A percentile compares a stretch with the other conserved stretches of the same genome.
Conservation (phyloP, 2,113 vertebrate genomes). For the Halichoeres trimaculatus region DNA sequence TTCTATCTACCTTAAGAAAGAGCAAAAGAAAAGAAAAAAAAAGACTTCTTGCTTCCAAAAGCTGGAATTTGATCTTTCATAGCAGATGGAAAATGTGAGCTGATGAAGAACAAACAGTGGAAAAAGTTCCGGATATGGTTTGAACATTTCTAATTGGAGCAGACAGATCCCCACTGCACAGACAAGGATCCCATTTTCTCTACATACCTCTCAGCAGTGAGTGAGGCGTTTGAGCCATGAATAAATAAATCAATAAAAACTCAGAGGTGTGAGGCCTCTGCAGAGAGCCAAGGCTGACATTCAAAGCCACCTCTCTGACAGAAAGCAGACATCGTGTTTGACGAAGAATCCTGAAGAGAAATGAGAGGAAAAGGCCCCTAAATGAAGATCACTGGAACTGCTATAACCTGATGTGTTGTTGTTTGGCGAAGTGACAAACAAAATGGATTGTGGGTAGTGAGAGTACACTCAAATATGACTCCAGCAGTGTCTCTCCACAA, state of each 20-base stretch:
- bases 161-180: conserved; percentile 66
- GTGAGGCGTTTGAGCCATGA: conserved; percentile 34
- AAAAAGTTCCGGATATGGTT: conserved; percentile 68
- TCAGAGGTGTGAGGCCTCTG: conserved; percentile 52
- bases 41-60: conserved; percentile 38
- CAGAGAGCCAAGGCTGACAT: conserved; percentile 19
- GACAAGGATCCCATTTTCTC: conserved; percentile 73
- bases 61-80: conserved; percentile 54
- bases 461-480: not conserved
- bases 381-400: not conserved
- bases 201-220: conserved; percentile 55
- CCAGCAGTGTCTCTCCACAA: conserved; percentile 11
- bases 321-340: conserved; percentile 45
- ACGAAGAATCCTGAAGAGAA: conserved; percentile 8
- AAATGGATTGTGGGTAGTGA: conserved; percentile 3
- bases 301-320: conserved; percentile 19
- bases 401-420: conserved; percentile 10
- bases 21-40: conserved; percentile 37
- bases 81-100: conserved; percentile 78
- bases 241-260: conserved; percentile 71
- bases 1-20: conserved; percentile 32
- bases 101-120: conserved; percentile 66
- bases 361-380: not conserved
- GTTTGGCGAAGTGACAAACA: conserved; percentile 23
- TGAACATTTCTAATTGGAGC: conserved; percentile 79